These are phyloP conservation scores for Drosophila bipectinata DNA, from an alignment of 1,140 invertebrate genomes.

Conservation along the genomic window DNA sequence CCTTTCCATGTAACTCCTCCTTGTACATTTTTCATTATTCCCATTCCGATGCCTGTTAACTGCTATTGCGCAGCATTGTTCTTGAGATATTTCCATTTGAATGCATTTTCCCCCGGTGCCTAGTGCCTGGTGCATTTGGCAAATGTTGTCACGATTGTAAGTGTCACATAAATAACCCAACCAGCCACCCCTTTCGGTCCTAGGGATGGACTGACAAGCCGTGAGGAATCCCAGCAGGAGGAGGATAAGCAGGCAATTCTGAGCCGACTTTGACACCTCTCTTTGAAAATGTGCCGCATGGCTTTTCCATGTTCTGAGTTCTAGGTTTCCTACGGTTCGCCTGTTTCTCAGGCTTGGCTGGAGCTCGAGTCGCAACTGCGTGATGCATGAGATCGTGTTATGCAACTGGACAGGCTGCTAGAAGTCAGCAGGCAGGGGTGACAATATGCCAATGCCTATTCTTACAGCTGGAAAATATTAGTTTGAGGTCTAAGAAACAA, in stretches of 20 bases:
- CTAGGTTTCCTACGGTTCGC: constrained; percentile 12
- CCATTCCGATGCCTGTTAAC: constrained; percentile 14
- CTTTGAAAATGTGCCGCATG: constrained; percentile 29
- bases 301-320: background rate
- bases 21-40: background rate
- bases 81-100: constrained; percentile 56
- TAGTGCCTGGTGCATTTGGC: constrained; percentile 15
- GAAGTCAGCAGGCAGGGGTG: background rate
- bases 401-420: constrained; percentile 23
- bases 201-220: constrained; percentile 15
- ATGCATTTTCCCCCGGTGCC: constrained; percentile 28
- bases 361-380: constrained; percentile 15
- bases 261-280: constrained; percentile 51
- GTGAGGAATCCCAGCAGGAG: constrained; percentile 40
- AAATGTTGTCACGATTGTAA: constrained; percentile 49
- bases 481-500: no score
- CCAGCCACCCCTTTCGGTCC: constrained; percentile 37
- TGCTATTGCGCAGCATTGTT: constrained; percentile 21
- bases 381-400: constrained; percentile 47
- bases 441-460: background rate
- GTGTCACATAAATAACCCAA: constrained; percentile 64
- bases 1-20: constrained; percentile 11
- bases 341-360: constrained; percentile 39
- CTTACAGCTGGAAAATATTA: background rate
- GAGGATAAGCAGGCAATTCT: constrained; percentile 1